phyloP scores from a whole-genome alignment of 2,113 vertebrate species.

The Coptodon bakossiorum region DNA sequence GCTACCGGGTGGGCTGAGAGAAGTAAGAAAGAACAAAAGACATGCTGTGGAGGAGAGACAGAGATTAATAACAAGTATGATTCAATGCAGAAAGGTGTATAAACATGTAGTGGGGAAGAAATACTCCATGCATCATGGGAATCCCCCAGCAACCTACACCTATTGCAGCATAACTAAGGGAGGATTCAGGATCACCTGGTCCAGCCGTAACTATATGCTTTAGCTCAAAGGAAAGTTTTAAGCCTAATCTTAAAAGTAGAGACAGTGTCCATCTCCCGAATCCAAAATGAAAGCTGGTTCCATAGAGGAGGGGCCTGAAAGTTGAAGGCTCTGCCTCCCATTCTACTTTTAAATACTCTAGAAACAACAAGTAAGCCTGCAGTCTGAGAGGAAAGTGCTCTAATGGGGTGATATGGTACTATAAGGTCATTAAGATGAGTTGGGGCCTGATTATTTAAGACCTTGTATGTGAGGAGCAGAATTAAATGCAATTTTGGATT shows the following conservation, averaged over 20 bases:
- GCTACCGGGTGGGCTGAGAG: not conserved
- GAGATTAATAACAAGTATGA: not conserved
- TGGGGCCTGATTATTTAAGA: not conserved
- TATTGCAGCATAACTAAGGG: not conserved
- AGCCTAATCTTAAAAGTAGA: not conserved
- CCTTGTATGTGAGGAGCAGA: not conserved
- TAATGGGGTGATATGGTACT: accelerated
- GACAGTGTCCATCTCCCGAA: not conserved
- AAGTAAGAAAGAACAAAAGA: not conserved
- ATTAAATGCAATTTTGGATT: not conserved
- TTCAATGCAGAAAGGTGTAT: not conserved
- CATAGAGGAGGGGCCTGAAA: not conserved
- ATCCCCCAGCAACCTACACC: not conserved
- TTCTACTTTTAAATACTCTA: not conserved
- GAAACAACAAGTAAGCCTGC: not conserved
- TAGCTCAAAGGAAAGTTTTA: not conserved
- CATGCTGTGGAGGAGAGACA: not conserved
- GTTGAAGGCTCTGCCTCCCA: not conserved
- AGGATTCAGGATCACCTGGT: not conserved
- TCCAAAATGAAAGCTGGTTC: not conserved
- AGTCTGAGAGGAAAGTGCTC: not conserved
- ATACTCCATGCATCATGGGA: not conserved
- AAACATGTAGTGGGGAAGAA: not conserved
- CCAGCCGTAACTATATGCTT: not conserved
- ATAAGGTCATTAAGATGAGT: not conserved